Base-by-base conservation (phyloP, 2,888 invertebrate genomes). In the Celastrina argiolus region DNA sequence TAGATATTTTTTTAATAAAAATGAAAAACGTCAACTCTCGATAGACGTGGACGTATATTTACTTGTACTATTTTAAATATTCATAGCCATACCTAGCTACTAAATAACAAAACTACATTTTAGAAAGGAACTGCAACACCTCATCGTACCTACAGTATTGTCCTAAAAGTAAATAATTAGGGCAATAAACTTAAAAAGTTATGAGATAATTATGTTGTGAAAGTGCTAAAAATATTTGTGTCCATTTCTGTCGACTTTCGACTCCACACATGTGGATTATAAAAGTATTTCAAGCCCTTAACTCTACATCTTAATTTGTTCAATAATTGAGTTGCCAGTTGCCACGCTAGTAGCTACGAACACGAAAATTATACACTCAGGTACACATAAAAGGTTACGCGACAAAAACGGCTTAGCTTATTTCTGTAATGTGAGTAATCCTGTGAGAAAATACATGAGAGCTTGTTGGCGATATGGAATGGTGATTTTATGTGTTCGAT, bases 401-500 rank as follows among this genome's bases (percentile, higher is more conserved):
- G 51, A 51, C 26, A 51, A 51, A 51, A 51, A 51, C 51, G 1
- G 4, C 14, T n/a, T n/a, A n/a, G n/a, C n/a, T 51, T 51, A 51
- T 51, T 51, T 51, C 51, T 51, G 51, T 51, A 51, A 51, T 26
- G 51, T 51, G 51, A 51, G 22, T 22, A 51, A 51, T 22, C 26
- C 51, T 18, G 26, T 22, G 31, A 8, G 58, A 58, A 14, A 58
- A 31, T 31, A 58, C 16, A n/a, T 16, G 31, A 26, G 56, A 58
- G 31, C 8, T 28, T 58, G 31, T 58, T 31, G 14, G 28, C 58
- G 31, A 31, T 58, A 58, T 58, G 58, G n/a, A 58, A 58, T 28
- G 58, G 31, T 58, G 58, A 58, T 58, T 58, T 58, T 51, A 51
- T 51, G 51, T 26, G 28, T 31, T n/a, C 31, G 31, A 58, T 58